These are phyloP conservation scores for Enteromius afrohamiltoni DNA, from an alignment of 2,797 vertebrate genomes.

Conservation along the genomic window DNA sequence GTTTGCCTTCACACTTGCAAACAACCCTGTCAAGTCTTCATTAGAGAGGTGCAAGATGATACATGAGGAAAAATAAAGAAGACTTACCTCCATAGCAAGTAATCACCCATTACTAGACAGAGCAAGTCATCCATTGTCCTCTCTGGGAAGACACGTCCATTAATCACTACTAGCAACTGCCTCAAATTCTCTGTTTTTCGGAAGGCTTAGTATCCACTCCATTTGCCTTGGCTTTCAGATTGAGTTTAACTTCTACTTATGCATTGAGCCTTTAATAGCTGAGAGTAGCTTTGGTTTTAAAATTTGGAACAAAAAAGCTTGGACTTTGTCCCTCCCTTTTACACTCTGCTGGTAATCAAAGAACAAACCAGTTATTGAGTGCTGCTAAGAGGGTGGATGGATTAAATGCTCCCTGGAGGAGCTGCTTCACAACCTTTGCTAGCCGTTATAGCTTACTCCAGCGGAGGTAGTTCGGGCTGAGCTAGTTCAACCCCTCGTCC, in stretches of 20 bases:
- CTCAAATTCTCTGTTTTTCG: conserved; percentile 34
- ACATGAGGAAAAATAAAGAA: conserved; percentile 41
- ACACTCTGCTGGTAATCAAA: conserved; percentile 76
- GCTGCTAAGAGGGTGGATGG: conserved; percentile 66
- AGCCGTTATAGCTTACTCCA: conserved; percentile 42
- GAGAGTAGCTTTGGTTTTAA: conserved; percentile 68
- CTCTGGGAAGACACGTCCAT: background rate
- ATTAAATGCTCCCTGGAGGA: conserved; percentile 73
- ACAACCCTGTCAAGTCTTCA: conserved; percentile 12
- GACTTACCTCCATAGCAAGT: conserved; percentile 1
- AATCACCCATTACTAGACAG: conserved; percentile 14
- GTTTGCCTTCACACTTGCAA: background rate
- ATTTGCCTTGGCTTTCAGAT: conserved; percentile 40
- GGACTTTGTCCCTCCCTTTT: conserved; percentile 61
- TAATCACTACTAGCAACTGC: conserved; percentile 42
- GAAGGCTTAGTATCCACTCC: conserved; percentile 55
- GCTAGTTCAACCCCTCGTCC: background rate
- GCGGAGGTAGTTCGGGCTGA: conserved; percentile 18
- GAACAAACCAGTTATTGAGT: conserved; percentile 74
- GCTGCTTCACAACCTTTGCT: conserved; percentile 66
- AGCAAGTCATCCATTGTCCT: conserved; percentile 20
- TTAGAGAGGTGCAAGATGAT: conserved; percentile 29
- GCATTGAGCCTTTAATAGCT: conserved; percentile 76
- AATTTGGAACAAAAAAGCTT: conserved; percentile 70
- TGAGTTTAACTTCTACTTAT: conserved; percentile 70